A percentile compares a stretch with the other conserved stretches of the same genome.
These are phyloP conservation scores for Neolamprologus kungweensis DNA, from an alignment of 2,113 vertebrate species.

Conservation along the genomic window DNA sequence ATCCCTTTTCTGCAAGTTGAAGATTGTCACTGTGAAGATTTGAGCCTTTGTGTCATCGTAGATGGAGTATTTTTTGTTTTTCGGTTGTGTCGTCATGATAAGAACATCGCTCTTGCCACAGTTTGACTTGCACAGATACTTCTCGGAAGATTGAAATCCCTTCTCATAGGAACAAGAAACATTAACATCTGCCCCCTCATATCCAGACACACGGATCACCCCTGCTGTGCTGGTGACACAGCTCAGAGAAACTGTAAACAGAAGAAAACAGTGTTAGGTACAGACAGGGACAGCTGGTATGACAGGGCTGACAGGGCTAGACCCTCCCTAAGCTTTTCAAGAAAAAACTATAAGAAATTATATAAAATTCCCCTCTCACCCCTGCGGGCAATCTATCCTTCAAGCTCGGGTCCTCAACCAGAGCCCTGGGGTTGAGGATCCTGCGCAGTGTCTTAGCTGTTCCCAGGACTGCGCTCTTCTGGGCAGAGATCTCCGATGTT, in stretches of 20 bases:
- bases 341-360: fast-evolving
- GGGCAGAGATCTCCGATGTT: fast-evolving
- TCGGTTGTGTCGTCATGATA: fast-evolving
- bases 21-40: neutral
- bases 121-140: neutral
- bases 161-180: neutral
- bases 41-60: neutral
- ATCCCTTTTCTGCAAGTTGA: neutral
- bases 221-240: neutral
- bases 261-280: neutral
- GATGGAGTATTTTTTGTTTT: neutral
- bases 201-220: neutral
- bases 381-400: fast-evolving
- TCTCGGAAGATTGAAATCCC: neutral
- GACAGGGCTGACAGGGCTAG: neutral
- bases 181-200: neutral
- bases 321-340: neutral
- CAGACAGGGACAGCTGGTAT: neutral
- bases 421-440: fast-evolving
- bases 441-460: neutral
- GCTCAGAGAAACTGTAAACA: neutral
- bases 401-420: neutral
- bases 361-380: neutral
- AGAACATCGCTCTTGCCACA: fast-evolving
- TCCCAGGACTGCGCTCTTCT: neutral